Conservation (phyloP, 2,888 invertebrate species). For the Neria commutata region DNA sequence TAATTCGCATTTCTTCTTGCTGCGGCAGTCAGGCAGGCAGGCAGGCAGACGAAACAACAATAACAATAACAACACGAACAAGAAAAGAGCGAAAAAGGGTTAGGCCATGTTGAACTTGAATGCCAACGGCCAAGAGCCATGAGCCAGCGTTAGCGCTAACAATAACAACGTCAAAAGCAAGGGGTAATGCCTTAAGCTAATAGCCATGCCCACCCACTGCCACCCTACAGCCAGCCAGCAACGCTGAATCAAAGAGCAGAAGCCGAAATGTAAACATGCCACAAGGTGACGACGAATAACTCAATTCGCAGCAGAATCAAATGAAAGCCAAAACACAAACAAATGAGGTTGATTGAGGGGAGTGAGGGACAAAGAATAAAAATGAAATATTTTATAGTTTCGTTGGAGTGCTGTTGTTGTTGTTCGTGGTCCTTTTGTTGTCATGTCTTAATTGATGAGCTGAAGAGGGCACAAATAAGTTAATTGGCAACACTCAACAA, state of each 20-base stretch:
- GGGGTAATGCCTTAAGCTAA: neutral
- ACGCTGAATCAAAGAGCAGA: neutral
- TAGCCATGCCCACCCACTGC: neutral
- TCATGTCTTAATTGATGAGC: constrained; percentile 42
- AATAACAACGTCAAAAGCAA: neutral
- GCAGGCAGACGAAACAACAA: no score
- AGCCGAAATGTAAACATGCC: neutral
- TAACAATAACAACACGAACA: neutral
- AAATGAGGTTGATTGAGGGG: neutral
- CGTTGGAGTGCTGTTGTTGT: constrained; percentile 19
- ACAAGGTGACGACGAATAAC: constrained; percentile 1
- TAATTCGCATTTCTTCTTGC: constrained; percentile 20
- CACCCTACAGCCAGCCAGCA: neutral
- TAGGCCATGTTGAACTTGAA: no score
- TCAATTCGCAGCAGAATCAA: neutral
- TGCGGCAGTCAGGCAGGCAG: constrained; percentile 1
- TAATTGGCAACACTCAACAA: constrained; percentile 25
- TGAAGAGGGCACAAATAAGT: constrained; percentile 41
- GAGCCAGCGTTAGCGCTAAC: no score
- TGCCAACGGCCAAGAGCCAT: no score
- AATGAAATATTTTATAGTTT: neutral
- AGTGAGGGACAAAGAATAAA: no score
- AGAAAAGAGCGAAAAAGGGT: constrained; percentile 8
- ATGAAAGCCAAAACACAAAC: neutral
- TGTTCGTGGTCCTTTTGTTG: constrained; percentile 25